Evolutionary conservation across 2,113 vertebrate genomes (phyloP).

Genomic region (Zosterops pallidus): DNA sequence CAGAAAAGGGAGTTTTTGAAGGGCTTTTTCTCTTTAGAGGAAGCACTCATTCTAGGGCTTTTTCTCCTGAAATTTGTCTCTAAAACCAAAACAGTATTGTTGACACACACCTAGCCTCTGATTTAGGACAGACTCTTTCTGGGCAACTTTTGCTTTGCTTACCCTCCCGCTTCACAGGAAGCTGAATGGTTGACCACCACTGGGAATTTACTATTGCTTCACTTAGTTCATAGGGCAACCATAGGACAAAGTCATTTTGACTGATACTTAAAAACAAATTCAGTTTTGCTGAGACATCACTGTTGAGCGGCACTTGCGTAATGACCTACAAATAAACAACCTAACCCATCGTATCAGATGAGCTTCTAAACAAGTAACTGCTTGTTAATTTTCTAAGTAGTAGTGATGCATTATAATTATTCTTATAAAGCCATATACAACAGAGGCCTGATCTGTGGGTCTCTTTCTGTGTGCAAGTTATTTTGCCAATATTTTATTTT

Average conservation of each 20-base stretch:
- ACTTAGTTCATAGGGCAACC: background rate
- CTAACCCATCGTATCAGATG: fast-evolving
- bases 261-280: background rate
- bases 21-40: background rate
- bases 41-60: background rate
- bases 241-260: background rate
- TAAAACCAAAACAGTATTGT: background rate
- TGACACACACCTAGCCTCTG: background rate
- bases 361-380: background rate
- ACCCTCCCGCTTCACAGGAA: background rate
- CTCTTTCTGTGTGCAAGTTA: background rate
- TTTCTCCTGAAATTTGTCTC: background rate
- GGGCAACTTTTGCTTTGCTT: background rate
- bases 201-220: constrained; percentile 3
- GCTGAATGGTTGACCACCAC: background rate
- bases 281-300: constrained; percentile 13
- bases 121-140: background rate
- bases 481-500: background rate
- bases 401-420: background rate
- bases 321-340: background rate
- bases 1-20: background rate
- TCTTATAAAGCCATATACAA: background rate
- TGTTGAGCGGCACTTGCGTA: background rate
- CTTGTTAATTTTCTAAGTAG: background rate
- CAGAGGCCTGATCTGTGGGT: background rate